A percentile compares a stretch with the other conserved stretches of the same genome.
Evolutionary conservation across 2,797 vertebrate genomes (phyloP).

Genomic region (Danio tinwini): DNA sequence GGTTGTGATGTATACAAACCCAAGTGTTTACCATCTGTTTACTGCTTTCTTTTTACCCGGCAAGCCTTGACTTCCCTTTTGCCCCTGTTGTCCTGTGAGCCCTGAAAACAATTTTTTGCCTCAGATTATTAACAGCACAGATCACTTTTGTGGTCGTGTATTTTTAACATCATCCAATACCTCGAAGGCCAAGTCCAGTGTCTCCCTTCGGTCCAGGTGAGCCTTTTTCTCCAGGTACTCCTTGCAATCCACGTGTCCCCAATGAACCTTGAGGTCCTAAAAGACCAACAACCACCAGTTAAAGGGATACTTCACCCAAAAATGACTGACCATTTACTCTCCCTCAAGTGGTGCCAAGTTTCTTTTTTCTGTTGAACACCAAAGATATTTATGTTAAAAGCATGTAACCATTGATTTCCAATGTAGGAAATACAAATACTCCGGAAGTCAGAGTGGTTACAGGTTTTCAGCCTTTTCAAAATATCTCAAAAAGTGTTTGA

Average conservation of each 20-base stretch:
- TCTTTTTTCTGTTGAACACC: too few species aligned
- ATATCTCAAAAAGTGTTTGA: too few species aligned
- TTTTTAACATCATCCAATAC: conserved; percentile 1
- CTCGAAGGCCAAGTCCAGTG: not conserved
- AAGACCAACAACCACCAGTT: not conserved
- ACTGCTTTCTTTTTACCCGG: conserved; percentile 32
- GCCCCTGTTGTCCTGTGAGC: conserved; percentile 22
- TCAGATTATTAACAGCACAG: not conserved
- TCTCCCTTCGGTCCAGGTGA: conserved; percentile 54
- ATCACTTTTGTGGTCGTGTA: not conserved
- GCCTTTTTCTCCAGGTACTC: conserved; percentile 51
- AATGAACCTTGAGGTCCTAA: conserved; percentile 43
- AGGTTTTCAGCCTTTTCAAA: too few species aligned
- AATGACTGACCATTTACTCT: too few species aligned
- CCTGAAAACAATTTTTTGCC: conserved; percentile 28
- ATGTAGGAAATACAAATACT: too few species aligned
- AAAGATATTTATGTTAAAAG: too few species aligned
- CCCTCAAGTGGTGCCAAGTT: too few species aligned
- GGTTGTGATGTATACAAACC: not conserved
- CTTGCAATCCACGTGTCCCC: conserved; percentile 11
- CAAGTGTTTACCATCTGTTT: not conserved
- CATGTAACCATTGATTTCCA: too few species aligned
- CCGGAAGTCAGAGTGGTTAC: too few species aligned
- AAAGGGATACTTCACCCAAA: too few species aligned
- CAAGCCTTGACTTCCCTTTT: conserved; percentile 45